A percentile compares a stretch with the other conserved stretches of the same genome.
phyloP scores from a whole-genome alignment of 2,888 invertebrate genomes.

The Melikaiella ostensackeni region DNA sequence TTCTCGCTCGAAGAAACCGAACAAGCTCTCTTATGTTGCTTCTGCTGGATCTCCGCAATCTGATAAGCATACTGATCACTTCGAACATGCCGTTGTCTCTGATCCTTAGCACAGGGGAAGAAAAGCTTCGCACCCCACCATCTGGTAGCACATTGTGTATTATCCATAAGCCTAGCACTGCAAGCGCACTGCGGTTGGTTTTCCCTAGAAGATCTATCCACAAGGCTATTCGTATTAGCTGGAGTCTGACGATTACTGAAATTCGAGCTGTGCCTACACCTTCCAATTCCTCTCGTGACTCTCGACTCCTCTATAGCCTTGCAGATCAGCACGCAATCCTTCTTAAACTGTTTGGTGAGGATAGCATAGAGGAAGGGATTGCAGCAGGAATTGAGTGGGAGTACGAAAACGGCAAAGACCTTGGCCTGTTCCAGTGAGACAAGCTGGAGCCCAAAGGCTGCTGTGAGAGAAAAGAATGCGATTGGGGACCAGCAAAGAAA shows the following conservation, averaged over 20 bases:
- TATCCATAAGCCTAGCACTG: constrained; percentile 79
- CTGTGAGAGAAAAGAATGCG: constrained; percentile 95
- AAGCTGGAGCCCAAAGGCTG: constrained; percentile 93
- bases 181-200: constrained; percentile 80
- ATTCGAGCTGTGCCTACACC: constrained; percentile 91
- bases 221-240: constrained; percentile 90
- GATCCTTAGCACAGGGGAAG: constrained; percentile 75
- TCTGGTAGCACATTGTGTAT: constrained; percentile 68
- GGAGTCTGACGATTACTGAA: constrained; percentile 93
- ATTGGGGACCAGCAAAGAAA: constrained; percentile 99
- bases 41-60: constrained; percentile 86
- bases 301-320: constrained; percentile 97
- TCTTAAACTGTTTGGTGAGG: constrained; percentile 97
- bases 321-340: constrained; percentile 96
- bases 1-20: constrained; percentile 94
- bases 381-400: constrained; percentile 97
- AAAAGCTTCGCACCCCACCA: constrained; percentile 75
- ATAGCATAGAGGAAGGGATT: constrained; percentile 99
- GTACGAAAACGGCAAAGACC: constrained; percentile 95
- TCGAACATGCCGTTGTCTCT: constrained; percentile 76
- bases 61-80: constrained; percentile 86
- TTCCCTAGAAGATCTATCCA: constrained; percentile 86
- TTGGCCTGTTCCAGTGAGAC: constrained; percentile 97
- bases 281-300: constrained; percentile 91
- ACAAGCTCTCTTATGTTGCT: constrained; percentile 87